These are phyloP conservation scores for Apotomis capreana DNA, from an alignment of 2,888 invertebrate species.

Conservation along the genomic window DNA sequence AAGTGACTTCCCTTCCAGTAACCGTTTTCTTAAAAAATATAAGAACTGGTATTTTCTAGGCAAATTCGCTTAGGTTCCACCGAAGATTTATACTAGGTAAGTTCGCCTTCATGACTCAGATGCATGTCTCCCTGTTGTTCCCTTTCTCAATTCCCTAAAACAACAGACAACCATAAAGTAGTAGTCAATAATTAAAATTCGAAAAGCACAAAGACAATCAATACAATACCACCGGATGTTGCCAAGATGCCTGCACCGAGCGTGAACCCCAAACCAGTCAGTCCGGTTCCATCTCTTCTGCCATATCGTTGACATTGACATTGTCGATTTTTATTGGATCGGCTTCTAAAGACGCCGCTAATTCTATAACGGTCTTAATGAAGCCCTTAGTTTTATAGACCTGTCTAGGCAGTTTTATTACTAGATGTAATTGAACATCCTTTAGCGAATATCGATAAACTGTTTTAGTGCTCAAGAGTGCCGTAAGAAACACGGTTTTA, in stretches of 20 bases:
- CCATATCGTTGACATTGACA: conserved; percentile 34
- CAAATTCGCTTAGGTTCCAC: too few species aligned
- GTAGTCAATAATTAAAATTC: conserved; percentile 4
- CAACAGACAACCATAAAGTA: background rate
- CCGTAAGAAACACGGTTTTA: too few species aligned
- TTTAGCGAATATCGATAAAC: background rate
- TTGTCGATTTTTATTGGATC: conserved; percentile 33
- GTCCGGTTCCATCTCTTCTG: conserved; percentile 36
- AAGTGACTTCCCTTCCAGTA: too few species aligned
- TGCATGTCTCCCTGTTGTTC: background rate
- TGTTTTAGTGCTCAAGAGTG: too few species aligned
- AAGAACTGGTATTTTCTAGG: too few species aligned
- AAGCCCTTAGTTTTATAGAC: conserved; percentile 7
- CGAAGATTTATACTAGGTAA: too few species aligned
- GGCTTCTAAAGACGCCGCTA: conserved; percentile 16
- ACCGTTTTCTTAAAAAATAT: too few species aligned
- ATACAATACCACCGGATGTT: conserved; percentile 31
- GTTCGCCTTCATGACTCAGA: too few species aligned
- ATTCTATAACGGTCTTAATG: conserved; percentile 11
- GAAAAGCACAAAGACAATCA: conserved; percentile 21
- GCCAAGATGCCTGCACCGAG: conserved; percentile 28
- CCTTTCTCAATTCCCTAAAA: background rate
- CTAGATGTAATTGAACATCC: conserved; percentile 7
- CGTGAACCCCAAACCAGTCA: conserved; percentile 32
- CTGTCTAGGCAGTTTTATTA: background rate